These are phyloP conservation scores for Pseudomyrmex dendroicus DNA, from an alignment of 1,140 invertebrate genomes.

Conservation along the genomic window DNA sequence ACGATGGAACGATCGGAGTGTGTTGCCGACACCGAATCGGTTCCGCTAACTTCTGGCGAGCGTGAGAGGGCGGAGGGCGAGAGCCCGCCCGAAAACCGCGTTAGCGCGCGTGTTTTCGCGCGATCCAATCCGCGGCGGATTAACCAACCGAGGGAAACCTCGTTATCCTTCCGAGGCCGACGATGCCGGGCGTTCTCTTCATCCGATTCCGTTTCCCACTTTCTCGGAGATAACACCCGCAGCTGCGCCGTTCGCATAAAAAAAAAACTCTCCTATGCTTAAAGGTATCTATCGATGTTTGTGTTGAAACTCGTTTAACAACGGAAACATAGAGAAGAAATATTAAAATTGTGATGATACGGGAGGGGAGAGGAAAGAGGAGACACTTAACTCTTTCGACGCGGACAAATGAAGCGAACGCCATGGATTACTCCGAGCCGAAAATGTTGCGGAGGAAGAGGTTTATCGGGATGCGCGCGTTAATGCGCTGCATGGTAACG, in stretches of 20 bases:
- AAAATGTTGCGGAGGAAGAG: background rate
- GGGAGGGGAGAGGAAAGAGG: background rate
- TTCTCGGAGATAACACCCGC: constrained; percentile 67
- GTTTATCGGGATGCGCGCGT: constrained; percentile 37
- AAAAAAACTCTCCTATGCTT: too few species aligned
- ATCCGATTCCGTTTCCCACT: constrained; percentile 68
- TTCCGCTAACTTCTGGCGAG: constrained; percentile 41
- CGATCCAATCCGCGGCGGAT: constrained; percentile 78
- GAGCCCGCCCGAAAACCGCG: constrained; percentile 66
- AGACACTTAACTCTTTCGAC: constrained; percentile 26
- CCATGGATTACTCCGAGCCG: constrained; percentile 13
- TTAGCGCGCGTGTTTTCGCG: constrained; percentile 77
- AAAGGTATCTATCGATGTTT: too few species aligned
- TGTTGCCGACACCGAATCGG: constrained; percentile 48
- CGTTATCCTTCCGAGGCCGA: constrained; percentile 71
- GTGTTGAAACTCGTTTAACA: too few species aligned
- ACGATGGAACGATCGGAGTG: constrained; percentile 65
- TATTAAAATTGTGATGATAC: background rate
- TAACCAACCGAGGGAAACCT: constrained; percentile 75
- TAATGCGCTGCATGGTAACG: constrained; percentile 40
- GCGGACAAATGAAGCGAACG: constrained; percentile 39
- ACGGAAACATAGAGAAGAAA: background rate
- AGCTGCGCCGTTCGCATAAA: constrained; percentile 29
- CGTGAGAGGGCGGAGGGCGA: constrained; percentile 37
- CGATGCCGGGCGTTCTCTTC: constrained; percentile 74